These are phyloP conservation scores for Littorina saxatilis DNA, from an alignment of 1,140 invertebrate species.

Conservation along the genomic window DNA sequence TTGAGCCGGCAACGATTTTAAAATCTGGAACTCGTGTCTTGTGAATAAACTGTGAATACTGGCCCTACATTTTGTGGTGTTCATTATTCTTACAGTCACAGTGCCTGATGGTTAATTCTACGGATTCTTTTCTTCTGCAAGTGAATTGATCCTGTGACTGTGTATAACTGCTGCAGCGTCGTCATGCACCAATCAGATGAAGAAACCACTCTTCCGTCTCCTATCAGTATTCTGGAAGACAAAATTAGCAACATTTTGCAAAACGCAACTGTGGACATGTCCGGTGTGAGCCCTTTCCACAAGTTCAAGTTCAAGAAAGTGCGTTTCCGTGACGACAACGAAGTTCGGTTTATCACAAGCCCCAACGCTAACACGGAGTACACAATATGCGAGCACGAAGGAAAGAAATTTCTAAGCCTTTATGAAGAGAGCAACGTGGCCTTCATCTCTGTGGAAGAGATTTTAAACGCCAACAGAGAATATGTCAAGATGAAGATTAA, in stretches of 20 bases:
- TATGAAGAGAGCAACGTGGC: conserved; percentile 32
- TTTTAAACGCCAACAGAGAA: conserved; percentile 40
- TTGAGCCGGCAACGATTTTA: too few species aligned
- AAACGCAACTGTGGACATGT: conserved; percentile 27
- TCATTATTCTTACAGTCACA: too few species aligned
- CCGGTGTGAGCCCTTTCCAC: not conserved
- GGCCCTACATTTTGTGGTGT: too few species aligned
- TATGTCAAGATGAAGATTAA: conserved; percentile 39
- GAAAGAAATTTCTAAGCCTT: not conserved
- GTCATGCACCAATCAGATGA: conserved; percentile 13
- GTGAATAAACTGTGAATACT: too few species aligned
- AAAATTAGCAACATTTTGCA: conserved; percentile 12
- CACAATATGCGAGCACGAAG: conserved; percentile 6
- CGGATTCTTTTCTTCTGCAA: too few species aligned
- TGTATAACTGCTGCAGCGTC: too few species aligned
- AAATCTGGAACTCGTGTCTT: too few species aligned
- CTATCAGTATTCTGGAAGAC: conserved; percentile 30
- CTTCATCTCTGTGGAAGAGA: conserved; percentile 42
- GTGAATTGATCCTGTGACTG: too few species aligned
- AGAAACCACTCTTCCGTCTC: conserved; percentile 1
- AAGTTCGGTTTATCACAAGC: conserved; percentile 27
- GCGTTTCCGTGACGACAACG: conserved; percentile 32
- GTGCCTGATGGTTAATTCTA: too few species aligned
- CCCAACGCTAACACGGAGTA: conserved; percentile 37
- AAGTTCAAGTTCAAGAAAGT: conserved; percentile 5